Conservation (phyloP, 2,888 invertebrate genomes). For the Lithophane socia region DNA sequence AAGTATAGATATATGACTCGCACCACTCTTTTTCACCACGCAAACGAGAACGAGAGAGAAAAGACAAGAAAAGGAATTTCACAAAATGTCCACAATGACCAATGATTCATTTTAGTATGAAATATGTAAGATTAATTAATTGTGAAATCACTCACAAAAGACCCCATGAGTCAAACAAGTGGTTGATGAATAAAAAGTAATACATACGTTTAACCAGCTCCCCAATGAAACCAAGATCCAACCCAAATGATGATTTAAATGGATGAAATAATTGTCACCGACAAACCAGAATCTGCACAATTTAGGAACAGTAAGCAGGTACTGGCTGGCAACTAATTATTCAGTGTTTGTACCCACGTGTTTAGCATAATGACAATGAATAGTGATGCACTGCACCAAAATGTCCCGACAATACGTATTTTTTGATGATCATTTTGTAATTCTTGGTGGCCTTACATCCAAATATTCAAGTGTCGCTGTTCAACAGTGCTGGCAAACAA, state of each 20-base stretch:
- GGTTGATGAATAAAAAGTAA: constrained; percentile 22
- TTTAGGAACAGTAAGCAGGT: constrained; percentile 6
- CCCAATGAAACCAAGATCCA: constrained; percentile 4
- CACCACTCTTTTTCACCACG: constrained; percentile 15
- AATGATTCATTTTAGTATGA: constrained; percentile 6
- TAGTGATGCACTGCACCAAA: not conserved
- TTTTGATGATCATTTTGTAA: constrained; percentile 5
- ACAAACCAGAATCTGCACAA: constrained; percentile 1
- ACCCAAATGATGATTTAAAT: constrained; percentile 5
- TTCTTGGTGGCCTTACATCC: not conserved
- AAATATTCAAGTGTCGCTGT: not conserved
- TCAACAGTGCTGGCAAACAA: not conserved
- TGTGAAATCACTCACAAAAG: not conserved
- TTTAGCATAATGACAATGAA: constrained; percentile 32
- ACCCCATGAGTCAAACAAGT: not conserved
- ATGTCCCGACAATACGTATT: not conserved
- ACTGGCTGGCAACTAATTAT: constrained; percentile 5
- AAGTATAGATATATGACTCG: constrained; percentile 22
- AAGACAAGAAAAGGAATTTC: constrained; percentile 6
- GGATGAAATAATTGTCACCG: not conserved
- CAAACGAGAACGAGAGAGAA: not conserved
- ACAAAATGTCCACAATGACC: not conserved
- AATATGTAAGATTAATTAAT: constrained; percentile 2
- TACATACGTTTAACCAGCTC: not conserved
- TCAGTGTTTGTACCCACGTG: constrained; percentile 8